Conservation (phyloP, 2,113 vertebrate genomes). For the Ameiurus melas region DNA sequence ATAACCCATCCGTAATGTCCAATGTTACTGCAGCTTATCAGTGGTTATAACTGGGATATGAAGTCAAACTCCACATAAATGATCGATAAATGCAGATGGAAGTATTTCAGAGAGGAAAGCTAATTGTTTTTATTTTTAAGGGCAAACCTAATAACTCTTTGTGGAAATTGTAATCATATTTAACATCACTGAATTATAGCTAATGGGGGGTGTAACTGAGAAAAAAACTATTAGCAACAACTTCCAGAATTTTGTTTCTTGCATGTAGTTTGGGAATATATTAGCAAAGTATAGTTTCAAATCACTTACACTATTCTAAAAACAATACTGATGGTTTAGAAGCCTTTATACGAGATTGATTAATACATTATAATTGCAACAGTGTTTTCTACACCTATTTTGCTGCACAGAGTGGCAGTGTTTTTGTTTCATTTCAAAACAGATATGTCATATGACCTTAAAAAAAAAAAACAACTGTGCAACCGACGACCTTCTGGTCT, state of each 20-base stretch:
- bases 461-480: conserved; percentile 56
- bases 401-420: conserved; percentile 55
- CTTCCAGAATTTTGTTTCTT: neutral
- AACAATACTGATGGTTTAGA: neutral
- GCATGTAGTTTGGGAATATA: neutral
- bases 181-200: neutral
- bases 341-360: neutral
- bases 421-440: conserved; percentile 58
- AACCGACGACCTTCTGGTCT: conserved; percentile 65
- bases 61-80: neutral
- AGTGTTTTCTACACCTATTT: conserved; percentile 5
- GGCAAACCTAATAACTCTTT: neutral
- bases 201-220: neutral
- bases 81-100: neutral
- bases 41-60: neutral
- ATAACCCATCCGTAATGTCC: conserved; percentile 30
- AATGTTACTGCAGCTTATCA: neutral
- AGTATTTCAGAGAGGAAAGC: neutral
- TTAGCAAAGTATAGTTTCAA: neutral
- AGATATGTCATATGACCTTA: conserved; percentile 67
- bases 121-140: neutral
- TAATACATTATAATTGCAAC: conserved; percentile 25
- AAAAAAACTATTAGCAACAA: neutral
- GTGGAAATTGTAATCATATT: neutral
- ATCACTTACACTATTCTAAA: neutral